Conservation (phyloP, 2,113 vertebrate genomes). For the Talpa occidentalis region DNA sequence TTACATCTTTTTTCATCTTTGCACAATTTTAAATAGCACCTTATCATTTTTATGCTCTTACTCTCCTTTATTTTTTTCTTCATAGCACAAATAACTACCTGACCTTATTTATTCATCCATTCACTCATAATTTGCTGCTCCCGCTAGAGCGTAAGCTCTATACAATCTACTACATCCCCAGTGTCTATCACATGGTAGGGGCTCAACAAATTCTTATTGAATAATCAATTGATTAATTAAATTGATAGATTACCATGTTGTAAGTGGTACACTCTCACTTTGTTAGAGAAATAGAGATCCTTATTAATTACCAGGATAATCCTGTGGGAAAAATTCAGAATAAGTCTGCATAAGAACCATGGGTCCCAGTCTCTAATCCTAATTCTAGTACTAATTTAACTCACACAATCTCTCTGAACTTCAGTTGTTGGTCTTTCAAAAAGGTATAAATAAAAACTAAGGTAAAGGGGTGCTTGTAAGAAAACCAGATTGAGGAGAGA, state of each 20-base stretch:
- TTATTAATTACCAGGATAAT: neutral
- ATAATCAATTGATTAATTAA: neutral
- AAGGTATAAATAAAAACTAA: neutral
- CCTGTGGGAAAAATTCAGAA: neutral
- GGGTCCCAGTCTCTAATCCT: neutral
- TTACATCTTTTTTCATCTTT: too few species aligned
- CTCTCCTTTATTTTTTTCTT: neutral
- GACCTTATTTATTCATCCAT: neutral
- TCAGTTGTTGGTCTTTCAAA: neutral
- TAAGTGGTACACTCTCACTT: neutral
- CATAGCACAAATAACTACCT: neutral
- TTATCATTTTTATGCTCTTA: neutral
- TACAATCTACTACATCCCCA: neutral
- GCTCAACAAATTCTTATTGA: conserved; percentile 13
- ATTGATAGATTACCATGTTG: neutral
- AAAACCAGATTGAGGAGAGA: neutral
- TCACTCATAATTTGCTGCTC: neutral
- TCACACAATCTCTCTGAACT: conserved; percentile 1
- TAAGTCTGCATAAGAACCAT: neutral
- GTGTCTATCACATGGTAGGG: neutral
- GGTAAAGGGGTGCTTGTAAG: neutral
- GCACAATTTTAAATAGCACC: neutral
- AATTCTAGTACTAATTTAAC: neutral
- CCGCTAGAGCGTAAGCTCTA: neutral
- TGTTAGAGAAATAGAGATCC: neutral